Evolutionary conservation across 2,888 invertebrate species (phyloP), one percentile per base, ranked within the genome.

Genomic region (Acronicta aceris): DNA sequence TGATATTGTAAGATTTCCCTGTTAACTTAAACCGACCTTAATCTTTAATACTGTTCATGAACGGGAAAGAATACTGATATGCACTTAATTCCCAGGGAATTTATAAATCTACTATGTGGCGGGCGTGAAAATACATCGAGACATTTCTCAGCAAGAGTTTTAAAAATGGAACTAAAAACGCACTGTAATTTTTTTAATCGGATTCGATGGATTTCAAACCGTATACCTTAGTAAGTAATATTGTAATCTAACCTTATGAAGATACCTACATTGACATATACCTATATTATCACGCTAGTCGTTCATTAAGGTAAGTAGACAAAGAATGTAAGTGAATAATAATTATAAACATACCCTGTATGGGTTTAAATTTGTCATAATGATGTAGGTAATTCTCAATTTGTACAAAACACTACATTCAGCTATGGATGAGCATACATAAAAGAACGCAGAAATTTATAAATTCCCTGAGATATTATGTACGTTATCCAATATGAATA

Each of bases 1-100:
- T 33, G 73, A 62, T 75, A 59, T 55, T 60, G 53, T 60, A 60
- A 59, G 59, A 65, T 68, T 52, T 52, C 15, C 53, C 40, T 46
- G 36, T 50, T 51, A 69, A 58, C 51, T 71, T 38, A 13, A 15
- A 13, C 9, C 21, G 58, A 51, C 53, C 54, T 52, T 43, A 63
- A 71, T 71, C 59, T 63, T 16, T 49, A 51, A 58, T 48, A 45
- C 54, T 30, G 42, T 33, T 25, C 17, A 46, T 16, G 10, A 33
- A 15, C 42, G 50, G 21, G 47, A 13, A 13, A 13, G 42, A 50
- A 55, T 46, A 61, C 21, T 62, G 40, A 59, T 62, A n/a, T n/a
- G n/a, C n/a, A 42, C 15, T 12, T 16, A n/a, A 41, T 61, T 66
- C 58, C 58, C 55, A 61, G 21, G 43, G 52, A 58, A 40, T 64